Evolutionary conservation across 2,888 invertebrate species (phyloP).

Genomic region (Notocelia uddmanniana): DNA sequence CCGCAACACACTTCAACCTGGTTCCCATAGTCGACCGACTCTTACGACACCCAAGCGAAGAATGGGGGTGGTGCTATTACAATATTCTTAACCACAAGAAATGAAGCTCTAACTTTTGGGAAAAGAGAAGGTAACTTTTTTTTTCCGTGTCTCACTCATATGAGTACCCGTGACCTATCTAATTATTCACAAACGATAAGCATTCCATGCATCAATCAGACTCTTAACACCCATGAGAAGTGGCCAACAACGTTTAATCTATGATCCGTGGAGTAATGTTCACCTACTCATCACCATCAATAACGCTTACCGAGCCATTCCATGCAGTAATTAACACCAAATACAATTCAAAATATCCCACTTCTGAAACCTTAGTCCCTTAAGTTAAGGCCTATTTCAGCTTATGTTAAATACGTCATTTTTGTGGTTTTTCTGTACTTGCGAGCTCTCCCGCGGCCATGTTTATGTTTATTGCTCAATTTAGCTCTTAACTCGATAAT

Average conservation of each 20-base stretch:
- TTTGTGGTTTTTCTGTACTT: conserved; percentile 5
- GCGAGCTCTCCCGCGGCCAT: conserved; percentile 14
- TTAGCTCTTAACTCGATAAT: conserved; percentile 25
- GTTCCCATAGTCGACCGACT: no score
- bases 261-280: conserved; percentile 17
- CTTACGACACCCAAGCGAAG: no score
- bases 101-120: no score
- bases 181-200: neutral
- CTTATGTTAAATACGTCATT: neutral
- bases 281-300: conserved; percentile 20
- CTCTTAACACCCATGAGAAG: conserved; percentile 6
- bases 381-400: conserved; percentile 10
- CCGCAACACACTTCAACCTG: no score
- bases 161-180: no score
- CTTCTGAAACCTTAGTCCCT: neutral
- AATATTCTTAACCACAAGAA: no score
- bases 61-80: no score
- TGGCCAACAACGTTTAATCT: conserved; percentile 14
- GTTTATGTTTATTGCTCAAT: conserved; percentile 34
- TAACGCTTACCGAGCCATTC: conserved; percentile 32
- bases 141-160: no score
- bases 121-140: no score
- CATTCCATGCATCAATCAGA: conserved; percentile 2
- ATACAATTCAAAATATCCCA: neutral
- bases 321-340: conserved; percentile 27